Percentiles rank a stretch among this genome's conserved stretches.
Conservation (phyloP, 2,113 vertebrate genomes). For the Steatornis caripensis region DNA sequence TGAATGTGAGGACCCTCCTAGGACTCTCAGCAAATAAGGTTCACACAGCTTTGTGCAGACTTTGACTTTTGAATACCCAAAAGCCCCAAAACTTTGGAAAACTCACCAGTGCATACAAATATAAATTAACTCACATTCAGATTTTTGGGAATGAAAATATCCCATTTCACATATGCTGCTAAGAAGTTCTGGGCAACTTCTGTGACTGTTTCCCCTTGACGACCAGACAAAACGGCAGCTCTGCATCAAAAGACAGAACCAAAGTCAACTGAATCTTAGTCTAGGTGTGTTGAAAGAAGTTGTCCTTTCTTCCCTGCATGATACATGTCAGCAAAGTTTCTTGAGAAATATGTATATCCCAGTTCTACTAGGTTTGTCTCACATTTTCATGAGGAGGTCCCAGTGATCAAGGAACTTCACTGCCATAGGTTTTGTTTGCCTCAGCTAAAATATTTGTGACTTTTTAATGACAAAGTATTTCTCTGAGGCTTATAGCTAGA, state of each 20-base stretch:
- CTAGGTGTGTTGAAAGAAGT: not conserved
- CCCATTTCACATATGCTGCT: not conserved
- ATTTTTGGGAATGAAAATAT: not conserved
- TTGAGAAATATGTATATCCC: not conserved
- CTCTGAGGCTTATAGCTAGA: not conserved
- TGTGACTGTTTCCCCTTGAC: not conserved
- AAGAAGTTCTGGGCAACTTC: not conserved
- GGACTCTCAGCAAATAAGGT: not conserved
- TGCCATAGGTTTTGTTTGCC: not conserved
- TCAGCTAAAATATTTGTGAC: not conserved
- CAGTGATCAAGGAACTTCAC: not conserved
- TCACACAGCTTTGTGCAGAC: not conserved
- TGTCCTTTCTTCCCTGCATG: not conserved
- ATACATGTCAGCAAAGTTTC: not conserved
- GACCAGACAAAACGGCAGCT: not conserved
- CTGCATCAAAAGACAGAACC: not conserved
- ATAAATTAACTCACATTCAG: not conserved
- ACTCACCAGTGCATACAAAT: not conserved
- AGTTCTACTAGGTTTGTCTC: not conserved
- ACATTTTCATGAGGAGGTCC: not conserved
- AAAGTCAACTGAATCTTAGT: not conserved
- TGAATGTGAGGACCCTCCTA: not conserved
- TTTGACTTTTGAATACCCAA: not conserved
- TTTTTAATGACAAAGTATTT: not conserved
- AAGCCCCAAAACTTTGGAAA: not conserved